Conservation (phyloP, 2,797 vertebrate species). For the Pteropus rufus region DNA sequence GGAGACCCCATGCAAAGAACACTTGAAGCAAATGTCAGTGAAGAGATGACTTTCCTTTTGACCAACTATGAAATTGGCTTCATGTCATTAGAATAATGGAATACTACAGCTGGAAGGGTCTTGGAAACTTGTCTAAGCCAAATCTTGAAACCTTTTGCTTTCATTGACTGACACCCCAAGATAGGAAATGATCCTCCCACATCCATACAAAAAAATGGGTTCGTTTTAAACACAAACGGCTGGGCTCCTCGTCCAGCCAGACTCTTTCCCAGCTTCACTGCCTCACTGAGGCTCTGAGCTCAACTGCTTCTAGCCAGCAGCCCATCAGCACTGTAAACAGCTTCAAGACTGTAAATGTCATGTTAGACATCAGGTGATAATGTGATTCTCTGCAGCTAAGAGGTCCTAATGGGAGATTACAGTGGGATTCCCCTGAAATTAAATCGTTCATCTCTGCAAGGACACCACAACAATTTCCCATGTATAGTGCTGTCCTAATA, state of each 20-base stretch:
- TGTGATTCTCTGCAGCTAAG: background rate
- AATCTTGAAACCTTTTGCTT: background rate
- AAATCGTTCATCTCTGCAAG: slow-evolving; percentile 42
- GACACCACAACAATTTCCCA: slow-evolving; percentile 56
- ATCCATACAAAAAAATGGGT: background rate
- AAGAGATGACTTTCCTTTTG: background rate
- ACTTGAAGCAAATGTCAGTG: background rate
- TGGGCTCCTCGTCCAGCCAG: background rate
- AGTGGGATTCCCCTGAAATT: slow-evolving; percentile 61
- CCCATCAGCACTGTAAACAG: background rate
- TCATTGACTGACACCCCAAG: background rate
- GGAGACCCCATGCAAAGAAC: background rate
- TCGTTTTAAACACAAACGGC: background rate
- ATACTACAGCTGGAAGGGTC: background rate
- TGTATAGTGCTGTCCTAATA: slow-evolving; percentile 57
- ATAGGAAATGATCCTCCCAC: background rate
- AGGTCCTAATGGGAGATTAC: background rate
- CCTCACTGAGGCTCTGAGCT: background rate
- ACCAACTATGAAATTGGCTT: background rate
- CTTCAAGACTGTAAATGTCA: slow-evolving; percentile 41
- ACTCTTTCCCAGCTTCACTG: background rate
- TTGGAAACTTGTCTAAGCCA: background rate
- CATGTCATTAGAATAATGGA: background rate
- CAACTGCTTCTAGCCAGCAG: background rate
- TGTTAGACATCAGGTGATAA: background rate